phyloP scores from a whole-genome alignment of 2,113 vertebrate genomes.

The Porphyrio hochstetteri region DNA sequence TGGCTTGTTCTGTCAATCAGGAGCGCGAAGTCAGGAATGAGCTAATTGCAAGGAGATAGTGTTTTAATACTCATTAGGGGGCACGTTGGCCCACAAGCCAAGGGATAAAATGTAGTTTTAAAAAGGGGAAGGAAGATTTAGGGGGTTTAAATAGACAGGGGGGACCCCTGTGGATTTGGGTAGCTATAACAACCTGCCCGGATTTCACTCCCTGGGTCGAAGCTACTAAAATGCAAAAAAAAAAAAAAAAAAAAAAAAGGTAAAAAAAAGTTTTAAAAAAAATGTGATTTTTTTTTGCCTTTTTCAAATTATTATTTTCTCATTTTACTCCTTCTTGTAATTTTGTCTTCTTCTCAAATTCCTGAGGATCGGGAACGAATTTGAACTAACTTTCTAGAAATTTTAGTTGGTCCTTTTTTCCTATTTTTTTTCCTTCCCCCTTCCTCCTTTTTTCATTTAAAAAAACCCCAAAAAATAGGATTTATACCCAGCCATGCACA shows the following conservation, averaged over 20 bases:
- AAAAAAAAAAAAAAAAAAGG: conserved; percentile 69
- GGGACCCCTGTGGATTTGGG: conserved; percentile 84
- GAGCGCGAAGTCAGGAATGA: conserved; percentile 75
- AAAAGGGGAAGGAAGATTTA: conserved; percentile 77
- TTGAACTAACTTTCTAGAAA: conserved; percentile 11
- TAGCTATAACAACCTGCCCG: conserved; percentile 91
- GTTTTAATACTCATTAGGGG: conserved; percentile 88
- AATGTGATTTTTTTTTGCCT: conserved; percentile 45
- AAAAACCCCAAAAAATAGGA: neutral
- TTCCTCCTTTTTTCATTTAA: neutral
- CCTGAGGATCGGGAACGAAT: neutral
- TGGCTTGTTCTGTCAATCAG: conserved; percentile 76
- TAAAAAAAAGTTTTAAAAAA: conserved; percentile 25
- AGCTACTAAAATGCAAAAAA: conserved; percentile 85
- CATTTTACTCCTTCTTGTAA: neutral
- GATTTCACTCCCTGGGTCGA: conserved; percentile 87
- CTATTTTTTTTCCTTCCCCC: neutral
- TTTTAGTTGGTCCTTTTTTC: neutral
- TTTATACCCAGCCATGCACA: neutral
- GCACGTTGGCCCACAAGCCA: conserved; percentile 81
- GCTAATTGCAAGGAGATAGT: conserved; percentile 82
- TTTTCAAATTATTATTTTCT: neutral
- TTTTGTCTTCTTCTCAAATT: neutral
- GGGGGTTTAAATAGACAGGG: conserved; percentile 85
- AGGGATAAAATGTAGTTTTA: conserved; percentile 84